A percentile compares a stretch with the other conserved stretches of the same genome.
phyloP scores from a whole-genome alignment of 2,113 vertebrate species.

The Rafetus swinhoei region DNA sequence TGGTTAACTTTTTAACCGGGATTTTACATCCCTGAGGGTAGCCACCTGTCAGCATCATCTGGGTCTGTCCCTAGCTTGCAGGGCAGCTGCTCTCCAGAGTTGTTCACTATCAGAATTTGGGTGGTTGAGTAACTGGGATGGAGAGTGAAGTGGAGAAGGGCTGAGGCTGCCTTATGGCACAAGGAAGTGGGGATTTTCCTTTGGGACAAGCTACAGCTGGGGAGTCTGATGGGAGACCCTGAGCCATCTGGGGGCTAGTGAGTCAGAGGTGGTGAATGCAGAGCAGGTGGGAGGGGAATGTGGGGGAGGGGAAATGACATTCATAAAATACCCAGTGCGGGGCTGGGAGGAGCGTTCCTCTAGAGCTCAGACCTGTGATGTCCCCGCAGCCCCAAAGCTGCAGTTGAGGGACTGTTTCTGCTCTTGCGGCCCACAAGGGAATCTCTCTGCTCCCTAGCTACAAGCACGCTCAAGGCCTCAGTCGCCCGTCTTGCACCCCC shows the following conservation, averaged over 20 bases:
- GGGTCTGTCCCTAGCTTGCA: neutral
- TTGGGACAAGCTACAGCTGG: neutral
- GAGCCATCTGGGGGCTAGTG: neutral
- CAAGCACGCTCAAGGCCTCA: neutral
- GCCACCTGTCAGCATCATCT: neutral
- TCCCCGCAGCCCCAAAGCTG: neutral
- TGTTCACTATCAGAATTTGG: neutral
- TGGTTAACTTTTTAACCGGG: too few relatives aligned
- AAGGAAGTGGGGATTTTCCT: neutral
- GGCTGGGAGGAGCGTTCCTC: neutral
- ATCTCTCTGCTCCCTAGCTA: neutral
- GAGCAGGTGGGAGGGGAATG: neutral
- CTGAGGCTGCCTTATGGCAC: neutral
- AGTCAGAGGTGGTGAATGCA: neutral
- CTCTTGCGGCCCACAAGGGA: neutral
- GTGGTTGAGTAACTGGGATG: neutral
- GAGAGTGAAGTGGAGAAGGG: neutral
- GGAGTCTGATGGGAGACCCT: neutral
- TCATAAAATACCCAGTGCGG: neutral
- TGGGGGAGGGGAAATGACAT: neutral
- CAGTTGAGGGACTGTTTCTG: neutral
- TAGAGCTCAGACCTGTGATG: neutral
- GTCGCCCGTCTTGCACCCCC: neutral
- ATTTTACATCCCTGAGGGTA: too few relatives aligned
- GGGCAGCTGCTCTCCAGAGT: neutral